Base-by-base conservation (phyloP, 1,140 invertebrate species). In the Acyrthosiphon pisum region DNA sequence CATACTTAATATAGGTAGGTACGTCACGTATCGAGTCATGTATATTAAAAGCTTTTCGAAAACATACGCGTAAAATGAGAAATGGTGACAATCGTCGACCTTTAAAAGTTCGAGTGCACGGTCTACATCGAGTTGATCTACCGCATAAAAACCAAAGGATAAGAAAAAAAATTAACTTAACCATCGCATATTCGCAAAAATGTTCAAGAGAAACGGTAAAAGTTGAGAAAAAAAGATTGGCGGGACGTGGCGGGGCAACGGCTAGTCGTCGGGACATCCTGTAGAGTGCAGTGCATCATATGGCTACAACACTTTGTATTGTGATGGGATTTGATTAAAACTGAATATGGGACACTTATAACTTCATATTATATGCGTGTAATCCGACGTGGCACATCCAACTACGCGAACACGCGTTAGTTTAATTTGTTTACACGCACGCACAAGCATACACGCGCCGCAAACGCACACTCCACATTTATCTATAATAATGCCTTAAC, bases 401-500 rank as follows among this genome's bases (percentile, higher is more conserved):
- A 44, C 41, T 46, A 76, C 6, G 44, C 48, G 48, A 22, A 53
- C 60, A 76, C 30, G 23, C 48, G 35, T 89, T 50, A 48, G 87
- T 53, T 30, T 53, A 35, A 89, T 89, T 89, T 53, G 87, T 89
- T 89, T 89, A 53, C 48, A 89, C n/a, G 20, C 20, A 35, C 83
- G 26, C 83, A 86, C 86, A 20, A 30, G 46, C 37, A 46, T 41
- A 7, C 26, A 60, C 9, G 0, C 8, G 56, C 30, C 30, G 56
- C 14, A 76, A 20, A 76, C n/a, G 60, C 60, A 18, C 60, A 35
- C 30, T 76, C n/a, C 14, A 6, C 35, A 89, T 89, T 89, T 89
- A 53, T 89, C n/a, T 89, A 89, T 53, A 37, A 89, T 89, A 89
- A 76, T 50, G 46, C 86, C 30, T 35, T 88, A 88, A 89, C 46